phyloP scores from a whole-genome alignment of 2,113 vertebrate species.

The Chlorocebus sabaeus region DNA sequence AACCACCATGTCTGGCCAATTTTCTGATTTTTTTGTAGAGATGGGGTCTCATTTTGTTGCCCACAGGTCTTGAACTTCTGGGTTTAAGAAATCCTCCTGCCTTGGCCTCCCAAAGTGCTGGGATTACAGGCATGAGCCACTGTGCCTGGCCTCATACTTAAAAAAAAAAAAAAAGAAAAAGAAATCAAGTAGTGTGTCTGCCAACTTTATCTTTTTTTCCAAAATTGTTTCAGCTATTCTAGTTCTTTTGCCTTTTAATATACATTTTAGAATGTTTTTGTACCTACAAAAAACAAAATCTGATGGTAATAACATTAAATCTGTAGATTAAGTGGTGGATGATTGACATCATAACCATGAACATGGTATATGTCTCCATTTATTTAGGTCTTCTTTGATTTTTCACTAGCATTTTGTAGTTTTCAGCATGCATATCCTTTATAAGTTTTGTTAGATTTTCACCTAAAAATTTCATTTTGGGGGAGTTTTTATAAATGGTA shows the following conservation, averaged over 20 bases:
- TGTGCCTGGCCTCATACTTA: too few relatives aligned
- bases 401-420: neutral
- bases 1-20: too few relatives aligned
- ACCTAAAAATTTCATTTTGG: neutral
- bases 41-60: too few relatives aligned
- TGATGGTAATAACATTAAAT: neutral
- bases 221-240: neutral
- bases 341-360: neutral
- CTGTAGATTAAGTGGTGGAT: neutral
- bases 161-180: neutral
- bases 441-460: neutral
- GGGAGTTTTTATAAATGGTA: neutral
- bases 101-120: too few relatives aligned
- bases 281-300: neutral
- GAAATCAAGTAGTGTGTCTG: neutral
- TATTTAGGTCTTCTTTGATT: neutral
- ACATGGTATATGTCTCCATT: neutral
- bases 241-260: neutral
- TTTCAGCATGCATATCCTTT: neutral
- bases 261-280: neutral
- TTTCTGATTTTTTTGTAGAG: too few relatives aligned
- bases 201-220: neutral
- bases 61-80: too few relatives aligned
- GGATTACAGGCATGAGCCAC: too few relatives aligned
- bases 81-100: too few relatives aligned